Conservation (phyloP, 2,888 invertebrate genomes). For the Limenitis camilla region DNA sequence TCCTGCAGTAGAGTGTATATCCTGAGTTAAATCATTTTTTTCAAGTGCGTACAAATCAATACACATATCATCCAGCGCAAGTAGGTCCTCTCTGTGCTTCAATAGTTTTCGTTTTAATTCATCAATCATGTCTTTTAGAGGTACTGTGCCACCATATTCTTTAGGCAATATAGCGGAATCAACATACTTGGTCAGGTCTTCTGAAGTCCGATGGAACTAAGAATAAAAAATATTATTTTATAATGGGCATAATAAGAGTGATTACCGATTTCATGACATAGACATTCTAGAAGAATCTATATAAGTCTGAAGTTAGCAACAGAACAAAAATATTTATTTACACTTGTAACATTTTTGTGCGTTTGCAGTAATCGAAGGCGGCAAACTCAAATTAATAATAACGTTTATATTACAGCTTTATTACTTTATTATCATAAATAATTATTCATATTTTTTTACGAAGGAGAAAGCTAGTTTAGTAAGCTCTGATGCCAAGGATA, state of each 20-base stretch:
- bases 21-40: constrained; percentile 77
- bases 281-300: background rate
- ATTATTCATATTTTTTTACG: too few relatives aligned
- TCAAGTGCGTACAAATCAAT: constrained; percentile 79
- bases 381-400: background rate
- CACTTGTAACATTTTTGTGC: background rate
- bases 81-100: constrained; percentile 77
- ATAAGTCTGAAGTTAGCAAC: background rate
- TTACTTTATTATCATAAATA: too few relatives aligned
- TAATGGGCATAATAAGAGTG: too few relatives aligned
- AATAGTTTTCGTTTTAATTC: constrained; percentile 79
- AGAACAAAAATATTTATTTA: background rate
- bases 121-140: constrained; percentile 86
- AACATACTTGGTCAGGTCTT: constrained; percentile 81
- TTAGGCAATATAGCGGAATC: constrained; percentile 85
- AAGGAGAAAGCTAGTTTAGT: too few relatives aligned
- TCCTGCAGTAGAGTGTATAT: constrained; percentile 84
- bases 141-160: constrained; percentile 91
- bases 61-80: constrained; percentile 84
- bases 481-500: too few relatives aligned
- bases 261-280: background rate
- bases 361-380: background rate
- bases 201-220: constrained; percentile 83
- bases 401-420: background rate
- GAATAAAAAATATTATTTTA: too few relatives aligned